phyloP scores from a whole-genome alignment of 1,140 invertebrate genomes.

The Euglossa dilemma region DNA sequence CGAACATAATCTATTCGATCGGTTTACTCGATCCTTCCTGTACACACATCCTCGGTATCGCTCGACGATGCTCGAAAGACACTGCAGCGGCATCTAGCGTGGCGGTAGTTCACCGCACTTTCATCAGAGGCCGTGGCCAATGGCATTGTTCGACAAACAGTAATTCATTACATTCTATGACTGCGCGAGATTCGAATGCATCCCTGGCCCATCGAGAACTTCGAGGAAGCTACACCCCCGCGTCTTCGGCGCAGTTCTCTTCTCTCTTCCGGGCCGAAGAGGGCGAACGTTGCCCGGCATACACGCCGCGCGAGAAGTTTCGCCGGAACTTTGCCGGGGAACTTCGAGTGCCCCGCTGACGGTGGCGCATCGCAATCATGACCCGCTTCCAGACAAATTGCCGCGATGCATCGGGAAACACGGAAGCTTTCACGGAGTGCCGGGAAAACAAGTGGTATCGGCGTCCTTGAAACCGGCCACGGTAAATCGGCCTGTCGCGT shows the following conservation, averaged over 20 bases:
- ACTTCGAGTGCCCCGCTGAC: constrained; percentile 57
- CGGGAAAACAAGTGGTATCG: constrained; percentile 25
- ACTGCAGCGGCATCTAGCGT: no score
- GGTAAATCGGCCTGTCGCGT: constrained; percentile 1
- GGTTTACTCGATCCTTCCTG: no score
- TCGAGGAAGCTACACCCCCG: constrained; percentile 29
- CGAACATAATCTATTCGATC: no score
- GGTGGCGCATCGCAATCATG: constrained; percentile 64
- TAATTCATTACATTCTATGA: constrained; percentile 74
- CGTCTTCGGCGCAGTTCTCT: constrained; percentile 54
- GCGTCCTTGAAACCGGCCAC: constrained; percentile 39
- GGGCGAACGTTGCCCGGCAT: constrained; percentile 33
- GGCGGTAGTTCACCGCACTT: constrained; percentile 57
- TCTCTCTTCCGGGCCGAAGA: constrained; percentile 31
- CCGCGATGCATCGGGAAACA: constrained; percentile 38
- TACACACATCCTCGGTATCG: no score
- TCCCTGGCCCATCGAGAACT: constrained; percentile 56
- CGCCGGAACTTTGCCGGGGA: constrained; percentile 54
- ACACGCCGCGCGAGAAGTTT: constrained; percentile 42
- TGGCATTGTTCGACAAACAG: constrained; percentile 72
- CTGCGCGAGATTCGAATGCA: constrained; percentile 70
- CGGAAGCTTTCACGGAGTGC: constrained; percentile 24
- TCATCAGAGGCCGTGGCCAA: constrained; percentile 45
- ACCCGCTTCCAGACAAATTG: constrained; percentile 66
- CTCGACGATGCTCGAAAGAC: no score